Percentiles rank a stretch among this genome's conserved stretches.
phyloP scores from a whole-genome alignment of 2,888 invertebrate genomes.

The Hirudinaria manillensis region DNA sequence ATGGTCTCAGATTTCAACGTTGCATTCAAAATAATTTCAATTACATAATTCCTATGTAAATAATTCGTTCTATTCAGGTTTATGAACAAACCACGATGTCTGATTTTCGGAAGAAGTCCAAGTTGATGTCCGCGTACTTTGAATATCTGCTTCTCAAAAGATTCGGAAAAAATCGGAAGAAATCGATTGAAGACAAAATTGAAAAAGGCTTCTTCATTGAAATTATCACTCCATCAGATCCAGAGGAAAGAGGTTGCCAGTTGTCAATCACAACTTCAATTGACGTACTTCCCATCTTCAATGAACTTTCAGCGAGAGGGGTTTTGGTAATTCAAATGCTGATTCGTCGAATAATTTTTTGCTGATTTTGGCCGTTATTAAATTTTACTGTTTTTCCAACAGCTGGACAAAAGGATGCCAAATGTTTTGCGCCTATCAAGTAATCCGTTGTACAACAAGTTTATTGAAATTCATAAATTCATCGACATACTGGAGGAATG shows the following conservation, averaged over 20 bases:
- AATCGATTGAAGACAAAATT: not conserved
- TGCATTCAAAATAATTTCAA: not conserved
- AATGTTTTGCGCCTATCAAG: slow-evolving; percentile 58
- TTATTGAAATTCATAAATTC: slow-evolving; percentile 38
- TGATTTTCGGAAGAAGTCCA: slow-evolving; percentile 55
- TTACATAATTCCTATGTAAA: not conserved
- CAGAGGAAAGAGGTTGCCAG: slow-evolving; percentile 58
- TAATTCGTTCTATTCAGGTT: slow-evolving; percentile 48
- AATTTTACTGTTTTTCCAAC: slow-evolving; percentile 38
- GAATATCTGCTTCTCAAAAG: slow-evolving; percentile 53
- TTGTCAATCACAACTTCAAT: slow-evolving; percentile 56
- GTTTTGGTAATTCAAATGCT: slow-evolving; percentile 55
- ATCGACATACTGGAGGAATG: slow-evolving; percentile 19
- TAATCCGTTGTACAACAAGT: slow-evolving; percentile 59
- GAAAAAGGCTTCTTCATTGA: slow-evolving; percentile 42
- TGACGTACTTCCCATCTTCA: slow-evolving; percentile 49
- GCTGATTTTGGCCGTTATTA: not conserved
- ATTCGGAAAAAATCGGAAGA: slow-evolving; percentile 1
- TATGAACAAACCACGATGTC: slow-evolving; percentile 56
- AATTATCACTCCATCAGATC: slow-evolving; percentile 58
- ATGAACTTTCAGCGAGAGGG: slow-evolving; percentile 56
- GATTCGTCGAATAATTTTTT: not conserved
- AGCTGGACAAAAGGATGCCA: slow-evolving; percentile 59
- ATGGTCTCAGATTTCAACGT: not conserved
- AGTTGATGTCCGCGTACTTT: slow-evolving; percentile 59